Base-by-base conservation (phyloP, 2,113 vertebrate genomes). In the Henicopernis longicauda region DNA sequence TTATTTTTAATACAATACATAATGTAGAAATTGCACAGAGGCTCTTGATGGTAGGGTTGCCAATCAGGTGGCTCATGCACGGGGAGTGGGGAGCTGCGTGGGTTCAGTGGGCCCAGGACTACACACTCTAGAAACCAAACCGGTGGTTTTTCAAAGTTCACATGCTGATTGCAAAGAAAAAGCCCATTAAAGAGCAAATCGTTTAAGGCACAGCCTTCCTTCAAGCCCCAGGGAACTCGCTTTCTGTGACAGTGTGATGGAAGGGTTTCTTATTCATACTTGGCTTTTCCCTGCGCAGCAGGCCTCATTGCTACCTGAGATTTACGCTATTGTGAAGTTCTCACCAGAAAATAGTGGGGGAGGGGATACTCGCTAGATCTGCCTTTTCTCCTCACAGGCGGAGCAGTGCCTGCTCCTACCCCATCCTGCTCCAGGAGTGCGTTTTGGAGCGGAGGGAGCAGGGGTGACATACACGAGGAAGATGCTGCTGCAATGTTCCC, bases 91-190 rank as follows among this genome's bases (percentile, higher is more conserved):
- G 71, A 94, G 3, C 82, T 83, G 70, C 5, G 80, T 97, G 92
- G 95, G 91, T 93, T 86, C 6, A 0, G 19, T 54, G 82, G 67
- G 73, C 59, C 47, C 82, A 18, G 90, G 86, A 61, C 93, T 96
- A 47, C 74, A 45, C 63, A 38, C 55, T 57, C 63, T 29, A 38
- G 79, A 80, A 95, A 91, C 89, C 85, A 96, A 95, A 93, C 86
- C 4, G 0, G 32, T 93, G 26, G 17, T 93, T 97, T 95, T 91
- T 95, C 81, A 22, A 87, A 96, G 95, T 94, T 96, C 92, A 70
- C 95, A 95, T 92, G 91, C 93, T 97, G 97, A 96, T 98, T 97
- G 92, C 93, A 84, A 82, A 94, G 97, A 92, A 97, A 98, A 97
- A 96, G 81, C 87, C 82, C 93, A 95, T 96, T 97, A 97, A 93